A percentile compares a stretch with the other conserved stretches of the same genome.
Evolutionary conservation across 2,113 vertebrate species (phyloP).

Genomic region (Delphinapterus leucas): DNA sequence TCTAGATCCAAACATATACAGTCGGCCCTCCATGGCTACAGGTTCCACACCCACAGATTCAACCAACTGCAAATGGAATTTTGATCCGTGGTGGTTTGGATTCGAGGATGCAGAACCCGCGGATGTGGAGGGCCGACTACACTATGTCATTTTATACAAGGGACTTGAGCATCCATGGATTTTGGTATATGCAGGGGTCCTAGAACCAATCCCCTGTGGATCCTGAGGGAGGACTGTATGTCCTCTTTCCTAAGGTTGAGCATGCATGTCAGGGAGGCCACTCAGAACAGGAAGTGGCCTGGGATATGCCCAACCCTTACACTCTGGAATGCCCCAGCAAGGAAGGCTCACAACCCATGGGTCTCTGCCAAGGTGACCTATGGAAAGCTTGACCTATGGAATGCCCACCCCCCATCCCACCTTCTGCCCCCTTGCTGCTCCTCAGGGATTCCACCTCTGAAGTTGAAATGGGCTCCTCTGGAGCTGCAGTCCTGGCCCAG

Average conservation of each 20-base stretch:
- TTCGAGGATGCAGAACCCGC: rapidly evolving
- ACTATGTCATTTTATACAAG: neutral
- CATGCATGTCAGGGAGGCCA: neutral
- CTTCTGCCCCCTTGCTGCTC: neutral
- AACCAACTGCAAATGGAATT: neutral
- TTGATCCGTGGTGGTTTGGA: neutral
- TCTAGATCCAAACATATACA: neutral
- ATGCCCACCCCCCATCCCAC: rapidly evolving
- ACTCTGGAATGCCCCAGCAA: neutral
- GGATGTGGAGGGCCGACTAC: neutral
- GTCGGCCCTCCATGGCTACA: neutral
- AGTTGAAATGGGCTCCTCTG: neutral
- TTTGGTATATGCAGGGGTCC: neutral
- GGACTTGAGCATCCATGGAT: rapidly evolving
- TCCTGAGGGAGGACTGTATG: neutral
- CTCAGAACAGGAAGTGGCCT: neutral
- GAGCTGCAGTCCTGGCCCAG: neutral
- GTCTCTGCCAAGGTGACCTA: neutral
- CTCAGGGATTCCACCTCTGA: neutral
- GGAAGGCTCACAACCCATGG: rapidly evolving
- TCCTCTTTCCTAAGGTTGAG: neutral
- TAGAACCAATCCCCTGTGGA: neutral
- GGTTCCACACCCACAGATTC: neutral
- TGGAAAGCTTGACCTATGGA: neutral
- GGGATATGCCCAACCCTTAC: neutral